phyloP scores from a whole-genome alignment of 2,888 invertebrate genomes.

The Sarcophaga variegata region DNA sequence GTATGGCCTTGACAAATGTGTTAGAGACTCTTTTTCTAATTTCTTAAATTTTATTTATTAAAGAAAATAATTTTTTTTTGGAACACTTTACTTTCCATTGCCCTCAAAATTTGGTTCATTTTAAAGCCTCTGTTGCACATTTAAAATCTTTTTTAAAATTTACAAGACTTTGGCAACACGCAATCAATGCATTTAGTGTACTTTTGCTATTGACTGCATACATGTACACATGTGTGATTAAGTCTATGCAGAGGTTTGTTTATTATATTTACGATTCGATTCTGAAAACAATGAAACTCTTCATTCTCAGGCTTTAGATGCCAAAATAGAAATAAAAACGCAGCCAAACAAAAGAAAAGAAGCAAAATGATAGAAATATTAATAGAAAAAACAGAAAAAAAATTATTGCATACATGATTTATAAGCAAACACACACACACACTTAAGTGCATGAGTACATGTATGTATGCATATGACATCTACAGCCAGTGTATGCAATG shows the following conservation, averaged over 20 bases:
- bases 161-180: constrained; percentile 52
- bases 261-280: constrained; percentile 45
- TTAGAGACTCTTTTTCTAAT: neutral
- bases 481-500: constrained; percentile 7
- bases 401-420: neutral
- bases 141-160: constrained; percentile 24
- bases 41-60: neutral
- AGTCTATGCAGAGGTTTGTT: neutral
- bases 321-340: neutral
- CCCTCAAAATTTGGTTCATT: constrained; percentile 6
- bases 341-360: neutral
- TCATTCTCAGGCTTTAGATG: constrained; percentile 59
- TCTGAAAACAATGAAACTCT: constrained; percentile 63
- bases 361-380: neutral
- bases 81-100: constrained; percentile 2
- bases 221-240: neutral
- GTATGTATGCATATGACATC: neutral
- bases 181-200: constrained; percentile 3
- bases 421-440: constrained; percentile 13
- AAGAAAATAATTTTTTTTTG: neutral
- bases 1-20: neutral
- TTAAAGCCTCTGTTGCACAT: constrained; percentile 1
- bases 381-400: neutral
- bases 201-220: constrained; percentile 37
- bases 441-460: neutral